Percentiles rank a stretch among this genome's conserved stretches.
Evolutionary conservation across 2,888 invertebrate species (phyloP).

Genomic region (Eudasyphora cyanicolor): DNA sequence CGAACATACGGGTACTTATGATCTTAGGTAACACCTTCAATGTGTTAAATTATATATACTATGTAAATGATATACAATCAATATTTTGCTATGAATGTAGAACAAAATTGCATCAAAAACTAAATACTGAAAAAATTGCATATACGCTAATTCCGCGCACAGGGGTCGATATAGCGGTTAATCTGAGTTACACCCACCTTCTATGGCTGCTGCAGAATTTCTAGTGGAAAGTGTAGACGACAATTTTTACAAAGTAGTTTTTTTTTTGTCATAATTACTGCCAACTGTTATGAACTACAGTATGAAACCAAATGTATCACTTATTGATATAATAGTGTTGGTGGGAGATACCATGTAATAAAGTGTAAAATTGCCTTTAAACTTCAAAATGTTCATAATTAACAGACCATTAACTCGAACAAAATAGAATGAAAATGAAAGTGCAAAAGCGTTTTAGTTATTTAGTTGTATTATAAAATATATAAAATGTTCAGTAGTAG

Average conservation of each 20-base stretch:
- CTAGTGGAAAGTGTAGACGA: too few species aligned
- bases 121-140: too few species aligned
- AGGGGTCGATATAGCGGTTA: too few species aligned
- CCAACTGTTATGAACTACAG: background rate
- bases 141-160: too few species aligned
- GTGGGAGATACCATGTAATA: background rate
- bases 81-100: too few species aligned
- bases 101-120: too few species aligned
- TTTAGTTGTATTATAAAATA: background rate
- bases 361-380: conserved; percentile 9
- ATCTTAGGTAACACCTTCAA: too few species aligned
- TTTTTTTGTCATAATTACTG: background rate
- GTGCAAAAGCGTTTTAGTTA: conserved; percentile 23
- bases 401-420: conserved; percentile 41
- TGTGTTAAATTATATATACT: too few species aligned
- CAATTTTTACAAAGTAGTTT: background rate
- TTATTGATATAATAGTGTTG: background rate
- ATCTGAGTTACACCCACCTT: too few species aligned
- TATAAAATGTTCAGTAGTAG: background rate
- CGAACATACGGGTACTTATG: too few species aligned
- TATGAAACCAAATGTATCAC: background rate
- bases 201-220: too few species aligned
- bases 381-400: conserved; percentile 3
- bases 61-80: too few species aligned
- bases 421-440: conserved; percentile 48